These are phyloP conservation scores for Otis tarda DNA, from an alignment of 2,113 vertebrate species.

Conservation along the genomic window DNA sequence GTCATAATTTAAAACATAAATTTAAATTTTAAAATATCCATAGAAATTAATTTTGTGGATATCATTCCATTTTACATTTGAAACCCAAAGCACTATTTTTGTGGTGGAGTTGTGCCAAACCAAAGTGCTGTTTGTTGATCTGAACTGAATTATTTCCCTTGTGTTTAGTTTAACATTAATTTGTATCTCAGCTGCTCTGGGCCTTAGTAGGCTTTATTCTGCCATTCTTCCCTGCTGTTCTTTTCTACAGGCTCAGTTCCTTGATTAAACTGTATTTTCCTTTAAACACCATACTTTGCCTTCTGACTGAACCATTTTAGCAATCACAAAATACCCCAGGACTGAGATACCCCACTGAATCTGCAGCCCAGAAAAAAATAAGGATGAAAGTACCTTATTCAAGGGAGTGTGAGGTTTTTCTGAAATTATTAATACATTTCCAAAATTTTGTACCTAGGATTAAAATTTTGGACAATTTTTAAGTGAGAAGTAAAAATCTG, in stretches of 20 bases:
- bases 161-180: neutral
- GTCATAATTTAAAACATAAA: neutral
- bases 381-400: neutral
- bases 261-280: conserved; percentile 20
- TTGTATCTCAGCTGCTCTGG: neutral
- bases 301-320: neutral
- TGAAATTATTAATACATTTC: neutral
- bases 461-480: neutral
- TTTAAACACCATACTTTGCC: accelerated
- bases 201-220: neutral
- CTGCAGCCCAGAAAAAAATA: neutral
- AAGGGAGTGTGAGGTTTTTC: neutral
- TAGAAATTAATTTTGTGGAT: neutral
- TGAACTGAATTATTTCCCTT: neutral
- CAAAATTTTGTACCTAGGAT: neutral
- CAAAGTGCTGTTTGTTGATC: neutral
- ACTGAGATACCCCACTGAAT: neutral
- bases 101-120: neutral
- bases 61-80: neutral
- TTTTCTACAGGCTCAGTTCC: neutral
- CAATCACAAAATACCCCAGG: neutral
- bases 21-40: neutral
- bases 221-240: neutral
- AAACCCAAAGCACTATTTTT: neutral
- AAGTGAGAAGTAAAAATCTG: neutral